These are phyloP conservation scores for Embiotoca jacksoni DNA, from an alignment of 2,113 vertebrate species.

Conservation along the genomic window DNA sequence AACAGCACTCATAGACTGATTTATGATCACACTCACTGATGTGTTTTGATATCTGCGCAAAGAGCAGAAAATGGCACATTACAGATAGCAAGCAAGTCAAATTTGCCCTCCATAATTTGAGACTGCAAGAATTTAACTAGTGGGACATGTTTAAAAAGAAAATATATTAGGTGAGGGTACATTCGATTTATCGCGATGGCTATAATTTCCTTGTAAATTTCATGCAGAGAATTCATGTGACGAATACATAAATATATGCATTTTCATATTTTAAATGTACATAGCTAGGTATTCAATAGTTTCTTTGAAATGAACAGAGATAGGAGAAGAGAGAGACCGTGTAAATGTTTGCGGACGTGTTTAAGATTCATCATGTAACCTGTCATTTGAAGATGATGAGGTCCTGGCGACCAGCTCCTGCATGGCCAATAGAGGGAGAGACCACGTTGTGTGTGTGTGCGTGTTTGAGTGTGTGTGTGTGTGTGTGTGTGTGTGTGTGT, in stretches of 20 bases:
- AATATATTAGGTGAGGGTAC: constrained; percentile 44
- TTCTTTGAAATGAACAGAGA: constrained; percentile 52
- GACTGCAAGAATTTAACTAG: constrained; percentile 40
- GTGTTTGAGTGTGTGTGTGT: constrained; percentile 35
- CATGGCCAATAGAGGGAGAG: constrained; percentile 38
- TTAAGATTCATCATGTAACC: constrained; percentile 68
- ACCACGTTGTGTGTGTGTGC: constrained; percentile 20
- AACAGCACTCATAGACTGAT: constrained; percentile 66
- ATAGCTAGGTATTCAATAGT: constrained; percentile 47
- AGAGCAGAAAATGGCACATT: constrained; percentile 74
- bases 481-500: constrained; percentile 33
- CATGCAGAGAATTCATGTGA: constrained; percentile 42
- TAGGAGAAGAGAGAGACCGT: constrained; percentile 18
- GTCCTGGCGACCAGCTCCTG: constrained; percentile 51
- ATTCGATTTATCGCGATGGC: constrained; percentile 60
- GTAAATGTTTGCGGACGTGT: constrained; percentile 47
- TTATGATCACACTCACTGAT: constrained; percentile 72
- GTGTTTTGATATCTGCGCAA: constrained; percentile 71
- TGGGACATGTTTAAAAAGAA: constrained; percentile 41
- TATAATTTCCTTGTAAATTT: constrained; percentile 67
- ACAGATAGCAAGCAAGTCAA: constrained; percentile 57
- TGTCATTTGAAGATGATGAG: constrained; percentile 60
- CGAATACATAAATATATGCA: constrained; percentile 58
- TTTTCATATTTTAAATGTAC: constrained; percentile 65
- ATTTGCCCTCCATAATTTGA: constrained; percentile 49